Conservation (phyloP, 2,797 vertebrate genomes). For the Micrastur ruficollis region DNA sequence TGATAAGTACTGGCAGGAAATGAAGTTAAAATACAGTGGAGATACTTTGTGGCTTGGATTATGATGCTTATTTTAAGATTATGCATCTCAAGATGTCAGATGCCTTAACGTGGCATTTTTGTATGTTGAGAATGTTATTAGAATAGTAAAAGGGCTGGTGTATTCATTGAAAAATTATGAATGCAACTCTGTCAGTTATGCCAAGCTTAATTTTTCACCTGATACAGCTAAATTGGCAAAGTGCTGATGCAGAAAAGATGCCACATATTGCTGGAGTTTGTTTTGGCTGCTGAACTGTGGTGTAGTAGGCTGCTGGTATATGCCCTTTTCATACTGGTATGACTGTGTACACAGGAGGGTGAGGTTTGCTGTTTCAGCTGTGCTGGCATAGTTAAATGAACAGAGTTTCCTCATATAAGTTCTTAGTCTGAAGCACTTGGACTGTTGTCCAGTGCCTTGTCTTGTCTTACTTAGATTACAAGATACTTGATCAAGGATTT, state of each 20-base stretch:
- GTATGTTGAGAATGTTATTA: background rate
- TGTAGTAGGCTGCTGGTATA: background rate
- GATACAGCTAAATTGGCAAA: background rate
- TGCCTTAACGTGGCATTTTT: background rate
- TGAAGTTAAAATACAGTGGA: background rate
- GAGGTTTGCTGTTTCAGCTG: background rate
- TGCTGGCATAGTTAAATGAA: background rate
- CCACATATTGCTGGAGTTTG: background rate
- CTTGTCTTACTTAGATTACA: background rate
- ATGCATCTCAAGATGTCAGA: background rate
- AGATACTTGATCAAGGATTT: background rate
- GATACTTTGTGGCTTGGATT: background rate
- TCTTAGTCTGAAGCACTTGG: background rate
- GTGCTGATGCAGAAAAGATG: background rate
- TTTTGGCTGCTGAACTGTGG: background rate
- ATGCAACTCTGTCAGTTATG: background rate
- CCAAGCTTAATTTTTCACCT: background rate
- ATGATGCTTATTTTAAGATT: background rate
- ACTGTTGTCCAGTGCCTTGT: background rate
- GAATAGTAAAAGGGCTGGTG: background rate
- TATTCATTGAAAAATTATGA: background rate
- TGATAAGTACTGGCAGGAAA: background rate
- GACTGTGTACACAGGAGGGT: background rate
- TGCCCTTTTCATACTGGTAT: background rate
- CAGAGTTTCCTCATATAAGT: background rate